A percentile compares a stretch with the other conserved stretches of the same genome.
Evolutionary conservation across 2,888 invertebrate genomes (phyloP).

Genomic region (Hydropsyche betteni): DNA sequence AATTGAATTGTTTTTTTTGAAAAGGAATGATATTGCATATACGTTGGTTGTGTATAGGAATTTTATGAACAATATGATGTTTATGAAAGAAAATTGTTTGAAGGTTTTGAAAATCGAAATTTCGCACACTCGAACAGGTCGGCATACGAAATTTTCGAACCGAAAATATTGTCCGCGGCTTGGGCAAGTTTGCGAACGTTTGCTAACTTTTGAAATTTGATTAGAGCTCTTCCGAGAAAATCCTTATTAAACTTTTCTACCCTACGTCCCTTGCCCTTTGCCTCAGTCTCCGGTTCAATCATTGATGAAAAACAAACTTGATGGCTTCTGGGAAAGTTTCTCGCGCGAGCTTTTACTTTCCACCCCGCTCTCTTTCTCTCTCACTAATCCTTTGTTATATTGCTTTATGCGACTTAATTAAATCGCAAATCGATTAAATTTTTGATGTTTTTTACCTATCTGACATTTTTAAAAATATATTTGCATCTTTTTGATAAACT

Average conservation of each 20-base stretch:
- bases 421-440: conserved; percentile 11
- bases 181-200: neutral
- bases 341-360: neutral
- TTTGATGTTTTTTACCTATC: neutral
- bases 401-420: conserved; percentile 18
- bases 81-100: too few relatives aligned
- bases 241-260: conserved; percentile 25
- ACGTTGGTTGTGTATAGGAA: too few relatives aligned
- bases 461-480: neutral
- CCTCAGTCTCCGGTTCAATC: conserved; percentile 18
- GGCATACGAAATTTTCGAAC: neutral
- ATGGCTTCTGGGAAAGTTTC: conserved; percentile 27
- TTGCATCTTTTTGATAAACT: too few relatives aligned
- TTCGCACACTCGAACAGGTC: neutral
- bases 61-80: too few relatives aligned
- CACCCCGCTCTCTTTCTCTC: neutral
- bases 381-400: conserved; percentile 2
- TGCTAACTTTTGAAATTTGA: conserved; percentile 22
- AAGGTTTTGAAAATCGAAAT: neutral
- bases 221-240: conserved; percentile 29
- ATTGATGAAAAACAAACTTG: conserved; percentile 31
- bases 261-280: neutral
- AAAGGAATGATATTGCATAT: too few relatives aligned
- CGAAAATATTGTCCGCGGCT: conserved; percentile 8
- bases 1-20: too few relatives aligned